Base-by-base conservation (phyloP, 2,113 vertebrate genomes). In the Carassius gibelio region DNA sequence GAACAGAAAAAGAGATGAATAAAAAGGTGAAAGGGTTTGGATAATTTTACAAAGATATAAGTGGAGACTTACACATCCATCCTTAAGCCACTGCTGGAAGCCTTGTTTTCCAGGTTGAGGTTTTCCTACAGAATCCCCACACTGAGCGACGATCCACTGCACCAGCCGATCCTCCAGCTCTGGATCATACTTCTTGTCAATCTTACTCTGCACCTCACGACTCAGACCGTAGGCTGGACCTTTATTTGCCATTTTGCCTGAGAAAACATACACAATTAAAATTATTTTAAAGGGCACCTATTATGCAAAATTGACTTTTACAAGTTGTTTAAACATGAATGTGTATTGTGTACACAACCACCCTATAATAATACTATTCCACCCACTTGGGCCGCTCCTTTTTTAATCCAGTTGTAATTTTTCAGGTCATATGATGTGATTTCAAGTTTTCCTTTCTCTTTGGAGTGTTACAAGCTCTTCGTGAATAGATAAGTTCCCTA, bases 31-130 rank as follows among this genome's bases (percentile, higher is more conserved):
- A 36, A 64, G 15, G 57, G 34, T n/a, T 66, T 11, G 86, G 4
- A 78, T 38, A n/a, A 75, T 13, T n/a, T 69, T 68, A 57, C 80
- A 79, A 0, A 62, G 42, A n/a, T n/a, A 2, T 3, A 61, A 61
- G 5, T 69, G 36, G 3, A 15, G 64, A 96, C 98, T 97, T 88
- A 99, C 98, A 84, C 95, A 91, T 86, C 98, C 98, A 0, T 98
- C 96, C 93, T 98, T 99, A 77, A 99, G 96, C 98, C 98, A 99
- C 57, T 92, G 92, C 88, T 99, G 98, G 94, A 99, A 98, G 82
- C 96, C 97, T 48, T 91, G 90, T 90, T 95, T 96, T 83, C 97
- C 97, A 0, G 94, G 85, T 81, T 96, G 93, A 0, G 97, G 97
- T 13, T 86, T 93, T 0, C 94, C 94, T 21, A 96, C 94, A 0